Evolutionary conservation across 2,113 vertebrate genomes (phyloP).

Genomic region (Mastomys natalensis): DNA sequence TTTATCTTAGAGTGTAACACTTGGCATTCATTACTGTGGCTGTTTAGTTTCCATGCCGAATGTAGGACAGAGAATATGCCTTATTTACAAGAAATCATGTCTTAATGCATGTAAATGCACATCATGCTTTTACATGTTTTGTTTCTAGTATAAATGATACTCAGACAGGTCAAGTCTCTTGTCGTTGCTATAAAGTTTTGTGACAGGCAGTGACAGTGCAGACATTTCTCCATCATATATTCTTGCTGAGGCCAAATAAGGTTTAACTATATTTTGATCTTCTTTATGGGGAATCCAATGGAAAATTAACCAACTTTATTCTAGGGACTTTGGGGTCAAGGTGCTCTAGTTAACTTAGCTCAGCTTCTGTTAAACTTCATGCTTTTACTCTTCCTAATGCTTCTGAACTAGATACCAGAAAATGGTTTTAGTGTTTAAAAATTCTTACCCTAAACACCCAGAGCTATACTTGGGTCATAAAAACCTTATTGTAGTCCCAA

Average conservation of each 20-base stretch:
- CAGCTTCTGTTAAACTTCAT: neutral
- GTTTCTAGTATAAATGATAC: neutral
- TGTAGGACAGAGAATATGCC: neutral
- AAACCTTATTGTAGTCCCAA: neutral
- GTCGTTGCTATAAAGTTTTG: neutral
- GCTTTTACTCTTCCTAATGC: neutral
- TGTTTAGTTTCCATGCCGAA: neutral
- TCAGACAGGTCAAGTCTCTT: neutral
- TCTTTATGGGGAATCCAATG: neutral
- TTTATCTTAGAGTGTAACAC: neutral
- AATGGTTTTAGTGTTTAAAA: neutral
- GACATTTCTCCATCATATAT: neutral
- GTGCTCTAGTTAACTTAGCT: neutral
- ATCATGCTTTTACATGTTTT: neutral
- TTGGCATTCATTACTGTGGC: neutral
- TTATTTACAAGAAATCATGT: neutral
- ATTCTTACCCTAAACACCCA: neutral
- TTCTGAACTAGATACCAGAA: neutral
- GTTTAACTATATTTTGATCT: neutral
- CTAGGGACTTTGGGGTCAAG: neutral
- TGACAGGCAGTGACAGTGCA: neutral
- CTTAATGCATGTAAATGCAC: neutral
- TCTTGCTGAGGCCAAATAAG: neutral
- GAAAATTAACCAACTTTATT: neutral
- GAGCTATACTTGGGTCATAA: neutral